A percentile compares a stretch with the other conserved stretches of the same genome.
Evolutionary conservation across 1,140 invertebrate species (phyloP).

Genomic region (Dendrolimus kikuchii): DNA sequence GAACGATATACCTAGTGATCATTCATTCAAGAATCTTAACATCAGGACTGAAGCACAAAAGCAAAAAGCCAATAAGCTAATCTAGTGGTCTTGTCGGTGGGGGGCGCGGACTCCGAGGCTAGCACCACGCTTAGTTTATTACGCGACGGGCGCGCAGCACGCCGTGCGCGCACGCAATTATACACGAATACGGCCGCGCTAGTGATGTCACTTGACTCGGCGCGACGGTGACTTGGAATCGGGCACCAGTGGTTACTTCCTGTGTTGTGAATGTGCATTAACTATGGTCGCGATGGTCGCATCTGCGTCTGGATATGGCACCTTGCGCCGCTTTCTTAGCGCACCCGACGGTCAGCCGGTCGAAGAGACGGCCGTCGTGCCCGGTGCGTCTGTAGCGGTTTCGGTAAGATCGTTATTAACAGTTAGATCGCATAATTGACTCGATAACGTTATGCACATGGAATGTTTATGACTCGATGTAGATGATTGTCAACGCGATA

Average conservation of each 20-base stretch:
- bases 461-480: constrained; percentile 29
- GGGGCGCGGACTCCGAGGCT: constrained; percentile 24
- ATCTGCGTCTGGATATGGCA: constrained; percentile 64
- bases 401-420: constrained; percentile 46
- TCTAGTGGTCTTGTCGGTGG: constrained; percentile 34
- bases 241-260: constrained; percentile 28
- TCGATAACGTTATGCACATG: constrained; percentile 26
- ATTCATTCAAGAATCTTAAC: constrained; percentile 1
- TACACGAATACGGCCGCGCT: constrained; percentile 15
- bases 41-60: constrained; percentile 17
- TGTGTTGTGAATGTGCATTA: constrained; percentile 40
- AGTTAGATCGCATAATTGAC: constrained; percentile 11
- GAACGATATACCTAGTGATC: too few relatives aligned
- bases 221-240: neutral
- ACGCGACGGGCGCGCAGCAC: constrained; percentile 47
- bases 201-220: constrained; percentile 38
- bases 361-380: constrained; percentile 28
- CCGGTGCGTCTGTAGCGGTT: constrained; percentile 57
- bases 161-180: constrained; percentile 36
- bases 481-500: constrained; percentile 15
- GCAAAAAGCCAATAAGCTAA: constrained; percentile 29
- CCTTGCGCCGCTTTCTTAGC: constrained; percentile 61
- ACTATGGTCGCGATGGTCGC: constrained; percentile 66
- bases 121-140: constrained; percentile 31
- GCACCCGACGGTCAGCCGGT: constrained; percentile 51